phyloP scores from a whole-genome alignment of 2,797 vertebrate species.

The Sardinella longiceps region DNA sequence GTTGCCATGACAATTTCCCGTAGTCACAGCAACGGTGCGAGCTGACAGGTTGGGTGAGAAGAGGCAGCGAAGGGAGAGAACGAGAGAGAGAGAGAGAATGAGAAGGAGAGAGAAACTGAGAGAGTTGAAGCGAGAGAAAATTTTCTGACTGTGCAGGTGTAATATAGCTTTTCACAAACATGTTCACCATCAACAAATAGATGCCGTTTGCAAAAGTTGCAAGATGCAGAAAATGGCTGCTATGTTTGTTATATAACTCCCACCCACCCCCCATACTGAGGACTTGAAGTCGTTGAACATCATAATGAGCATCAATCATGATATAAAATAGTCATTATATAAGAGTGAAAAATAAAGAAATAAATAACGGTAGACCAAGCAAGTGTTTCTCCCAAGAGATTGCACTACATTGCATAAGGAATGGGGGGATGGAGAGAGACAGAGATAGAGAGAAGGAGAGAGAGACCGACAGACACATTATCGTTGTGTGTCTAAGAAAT shows the following conservation, averaged over 20 bases:
- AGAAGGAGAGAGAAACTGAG: background rate
- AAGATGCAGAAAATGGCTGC: background rate
- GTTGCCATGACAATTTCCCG: slow-evolving; percentile 50
- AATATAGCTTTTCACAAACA: slow-evolving; percentile 17
- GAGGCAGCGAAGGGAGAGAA: slow-evolving; percentile 21
- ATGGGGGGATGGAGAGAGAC: background rate
- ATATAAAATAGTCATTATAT: slow-evolving; percentile 12
- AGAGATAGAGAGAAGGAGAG: background rate
- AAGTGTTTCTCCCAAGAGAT: slow-evolving; percentile 12
- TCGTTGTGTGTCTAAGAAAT: background rate
- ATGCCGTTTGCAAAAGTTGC: slow-evolving; percentile 6
- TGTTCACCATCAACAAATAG: slow-evolving; percentile 20
- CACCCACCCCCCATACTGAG: background rate
- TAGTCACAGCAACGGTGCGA: slow-evolving; percentile 51
- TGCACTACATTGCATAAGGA: slow-evolving; percentile 14
- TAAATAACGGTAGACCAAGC: slow-evolving; percentile 1
- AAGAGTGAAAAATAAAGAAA: background rate
- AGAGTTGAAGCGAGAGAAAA: slow-evolving; percentile 29
- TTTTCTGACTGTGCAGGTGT: slow-evolving; percentile 27
- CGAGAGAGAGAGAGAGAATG: slow-evolving; percentile 17
- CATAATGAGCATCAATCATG: slow-evolving; percentile 21
- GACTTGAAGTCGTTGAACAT: background rate
- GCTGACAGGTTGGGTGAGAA: slow-evolving; percentile 43
- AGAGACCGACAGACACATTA: background rate
- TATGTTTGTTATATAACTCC: background rate